Conservation (phyloP, 2,113 vertebrate species). For the Ciconia stormi region DNA sequence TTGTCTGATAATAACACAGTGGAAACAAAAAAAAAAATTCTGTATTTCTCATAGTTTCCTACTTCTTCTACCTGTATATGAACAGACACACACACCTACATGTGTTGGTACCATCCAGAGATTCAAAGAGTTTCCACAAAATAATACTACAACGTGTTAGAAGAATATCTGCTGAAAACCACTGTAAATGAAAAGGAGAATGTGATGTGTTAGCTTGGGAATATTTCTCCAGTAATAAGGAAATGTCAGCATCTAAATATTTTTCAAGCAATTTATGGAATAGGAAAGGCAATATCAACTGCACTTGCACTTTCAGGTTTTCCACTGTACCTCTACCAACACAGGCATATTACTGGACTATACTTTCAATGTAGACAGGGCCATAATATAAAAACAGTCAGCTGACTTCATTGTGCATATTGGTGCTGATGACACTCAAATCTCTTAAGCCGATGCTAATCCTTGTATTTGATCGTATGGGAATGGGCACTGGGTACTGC, state of each 20-base stretch:
- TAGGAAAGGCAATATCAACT: background rate
- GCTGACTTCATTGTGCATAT: background rate
- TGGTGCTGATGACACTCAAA: background rate
- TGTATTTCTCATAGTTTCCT: background rate
- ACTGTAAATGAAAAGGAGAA: background rate
- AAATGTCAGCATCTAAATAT: background rate
- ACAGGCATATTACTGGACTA: background rate
- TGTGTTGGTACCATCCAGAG: fast-evolving
- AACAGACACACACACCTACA: background rate
- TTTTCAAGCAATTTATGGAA: background rate
- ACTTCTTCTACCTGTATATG: background rate
- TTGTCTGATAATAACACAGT: background rate
- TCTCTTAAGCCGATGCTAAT: background rate
- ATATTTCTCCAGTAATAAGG: background rate
- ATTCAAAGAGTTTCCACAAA: background rate
- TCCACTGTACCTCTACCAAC: background rate
- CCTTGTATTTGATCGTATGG: background rate
- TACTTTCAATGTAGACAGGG: background rate
- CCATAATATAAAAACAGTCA: background rate
- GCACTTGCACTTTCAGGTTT: background rate
- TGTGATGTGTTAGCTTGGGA: background rate
- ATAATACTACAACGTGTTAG: fast-evolving
- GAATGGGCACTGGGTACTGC: background rate
- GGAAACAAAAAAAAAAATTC: background rate
- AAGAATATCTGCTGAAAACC: background rate